Base-by-base conservation (phyloP, 2,888 invertebrate genomes). In the Clusia tigrina region DNA sequence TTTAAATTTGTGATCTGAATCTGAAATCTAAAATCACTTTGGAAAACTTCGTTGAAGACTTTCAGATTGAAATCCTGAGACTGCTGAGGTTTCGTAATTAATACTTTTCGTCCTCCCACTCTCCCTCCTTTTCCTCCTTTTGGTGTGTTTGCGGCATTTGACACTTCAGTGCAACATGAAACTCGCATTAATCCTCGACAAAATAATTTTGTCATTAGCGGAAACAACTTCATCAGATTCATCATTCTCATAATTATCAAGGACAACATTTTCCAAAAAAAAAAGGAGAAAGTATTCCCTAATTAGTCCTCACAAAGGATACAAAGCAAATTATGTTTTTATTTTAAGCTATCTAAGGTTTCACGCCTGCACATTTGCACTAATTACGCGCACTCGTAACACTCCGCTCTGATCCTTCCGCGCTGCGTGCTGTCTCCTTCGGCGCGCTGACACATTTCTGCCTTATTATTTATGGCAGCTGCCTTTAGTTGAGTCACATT, bases 101-200 rank as follows among this genome's bases (percentile, higher is more conserved):
- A n/a, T n/a, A n/a, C n/a, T n/a, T n/a, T n/a, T n/a, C n/a, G n/a
- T n/a, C n/a, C n/a, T n/a, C n/a, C n/a, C n/a, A n/a, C n/a, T n/a
- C n/a, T n/a, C n/a, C n/a, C n/a, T n/a, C n/a, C n/a, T n/a, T n/a
- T n/a, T n/a, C n/a, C n/a, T n/a, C n/a, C n/a, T n/a, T n/a, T n/a
- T n/a, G 56, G 56, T 62, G 66, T 64, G 63, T 62, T 69, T 64
- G 60, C 60, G 62, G 70, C 71, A 72, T 70, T 70, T 67, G 71
- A 73, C 70, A 71, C 69, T n/a, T n/a, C n/a, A n/a, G n/a, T 73
- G 71, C 69, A 74, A 72, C 71, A 71, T 70, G 71, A 74, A 64
- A 72, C 71, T 71, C 66, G 67, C 71, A 71, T 72, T 72, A 71
- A 72, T 72, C 71, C 42, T 42, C n/a, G 10, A 42, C 10, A 42